Conservation (phyloP, 2,888 invertebrate species). For the Eupelmus urozonus region DNA sequence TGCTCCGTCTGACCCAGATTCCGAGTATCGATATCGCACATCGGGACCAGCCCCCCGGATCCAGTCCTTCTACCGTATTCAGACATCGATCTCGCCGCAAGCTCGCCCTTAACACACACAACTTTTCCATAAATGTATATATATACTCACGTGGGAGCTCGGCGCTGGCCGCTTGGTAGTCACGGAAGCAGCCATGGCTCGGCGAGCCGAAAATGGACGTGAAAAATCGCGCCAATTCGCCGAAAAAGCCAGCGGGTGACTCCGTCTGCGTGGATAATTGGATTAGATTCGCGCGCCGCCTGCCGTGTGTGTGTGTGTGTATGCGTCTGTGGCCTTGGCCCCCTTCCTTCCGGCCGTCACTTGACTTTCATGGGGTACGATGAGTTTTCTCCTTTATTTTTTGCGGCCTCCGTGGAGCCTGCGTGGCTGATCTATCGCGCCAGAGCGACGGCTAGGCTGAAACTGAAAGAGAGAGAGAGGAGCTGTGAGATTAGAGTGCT, state of each 20-base stretch:
- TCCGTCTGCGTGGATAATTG: not conserved
- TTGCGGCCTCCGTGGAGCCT: no score
- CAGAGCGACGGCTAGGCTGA: not conserved
- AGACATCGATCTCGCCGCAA: no score
- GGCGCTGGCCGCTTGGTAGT: not conserved
- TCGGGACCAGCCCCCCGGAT: no score
- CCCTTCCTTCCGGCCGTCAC: not conserved
- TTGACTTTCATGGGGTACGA: not conserved
- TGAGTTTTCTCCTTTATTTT: not conserved
- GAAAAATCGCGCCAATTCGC: constrained; percentile 22
- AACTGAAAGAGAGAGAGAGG: not conserved
- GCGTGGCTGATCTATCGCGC: not conserved
- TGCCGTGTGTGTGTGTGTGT: no score
- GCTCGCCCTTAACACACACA: no score
- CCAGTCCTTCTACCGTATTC: no score
- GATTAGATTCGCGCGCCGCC: constrained; percentile 2
- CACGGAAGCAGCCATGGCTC: not conserved
- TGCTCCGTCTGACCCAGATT: no score
- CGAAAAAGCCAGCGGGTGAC: not conserved
- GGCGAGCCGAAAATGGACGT: not conserved
- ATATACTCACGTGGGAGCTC: constrained; percentile 33
- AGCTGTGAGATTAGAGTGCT: no score
- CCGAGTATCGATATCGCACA: no score
- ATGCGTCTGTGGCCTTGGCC: constrained; percentile 11
- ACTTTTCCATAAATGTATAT: no score